Base-by-base conservation (phyloP, 2,888 invertebrate species). In the Melanchra persicariae region DNA sequence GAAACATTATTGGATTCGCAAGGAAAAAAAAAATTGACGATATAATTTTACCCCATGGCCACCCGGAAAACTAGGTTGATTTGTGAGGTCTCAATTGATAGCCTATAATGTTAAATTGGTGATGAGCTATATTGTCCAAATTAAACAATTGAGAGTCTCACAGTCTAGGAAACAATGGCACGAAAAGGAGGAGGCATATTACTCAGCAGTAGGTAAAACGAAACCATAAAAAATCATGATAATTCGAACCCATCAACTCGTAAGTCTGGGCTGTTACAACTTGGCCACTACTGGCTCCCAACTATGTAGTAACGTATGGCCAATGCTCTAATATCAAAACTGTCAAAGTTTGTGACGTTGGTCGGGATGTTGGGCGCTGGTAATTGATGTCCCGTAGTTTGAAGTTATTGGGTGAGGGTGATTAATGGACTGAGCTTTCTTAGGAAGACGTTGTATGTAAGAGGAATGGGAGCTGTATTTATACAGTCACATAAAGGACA, bases 261-360 rank as follows among this genome's bases (percentile, higher is more conserved):
- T 64, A 30, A 30, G 22, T 30, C 1, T 1, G 0, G 2, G 3
- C 7, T 12, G 12, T 19, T 40, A 15, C 3, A 43, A 19, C 40
- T 51, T 2, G 15, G 2, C 30, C 8, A 26, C 22, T 22, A 17
- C 24, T 19, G n/a, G 19, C 9, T 15, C 4, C 45, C 5, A 30
- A 54, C 55, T 15, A 55, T 57, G 4, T 22, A 37, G 55, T 57
- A 74, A 72, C 66, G 24, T 62, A 68, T 30, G 59, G 65, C 47
- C 74, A 54, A 74, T 71, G 72, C 64, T 52, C 70, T 55, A 84
- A 81, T 79, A 73, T 73, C 43, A 47, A 57, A 85, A 71, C 78
- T 84, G 85, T 81, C 83, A 81, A 84, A 84, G 61, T 85, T 71
- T 60, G 69, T 69, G 79, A 82, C 59, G 65, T 10, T 72, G 64